A percentile compares a stretch with the other conserved stretches of the same genome.
These are phyloP conservation scores for Drosophila guanche DNA, from an alignment of 1,140 invertebrate species.

Conservation along the genomic window DNA sequence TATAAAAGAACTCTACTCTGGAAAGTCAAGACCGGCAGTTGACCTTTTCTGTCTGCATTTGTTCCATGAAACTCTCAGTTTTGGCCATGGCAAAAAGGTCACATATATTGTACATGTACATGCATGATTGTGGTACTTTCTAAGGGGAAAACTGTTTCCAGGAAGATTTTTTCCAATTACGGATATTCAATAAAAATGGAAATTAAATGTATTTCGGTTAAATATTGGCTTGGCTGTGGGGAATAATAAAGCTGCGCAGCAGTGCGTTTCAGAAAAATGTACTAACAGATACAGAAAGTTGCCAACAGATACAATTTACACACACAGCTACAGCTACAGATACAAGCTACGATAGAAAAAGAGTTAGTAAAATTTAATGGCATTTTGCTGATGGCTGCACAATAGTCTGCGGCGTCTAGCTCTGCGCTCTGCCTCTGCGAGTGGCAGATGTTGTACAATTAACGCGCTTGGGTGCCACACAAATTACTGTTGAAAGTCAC, in stretches of 20 bases:
- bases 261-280: constrained; percentile 44
- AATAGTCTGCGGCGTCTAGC: constrained; percentile 16
- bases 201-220: constrained; percentile 61
- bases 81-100: constrained; percentile 42
- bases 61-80: constrained; percentile 39
- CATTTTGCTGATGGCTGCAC: constrained; percentile 49
- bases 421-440: constrained; percentile 15
- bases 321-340: constrained; percentile 26
- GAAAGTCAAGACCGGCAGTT: constrained; percentile 38
- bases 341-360: constrained; percentile 24
- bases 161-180: constrained; percentile 21
- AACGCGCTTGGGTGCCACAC: constrained; percentile 40
- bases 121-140: constrained; percentile 5
- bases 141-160: constrained; percentile 5
- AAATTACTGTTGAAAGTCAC: constrained; percentile 43
- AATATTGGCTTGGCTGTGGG: constrained; percentile 45
- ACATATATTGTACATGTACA: not conserved
- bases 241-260: constrained; percentile 55
- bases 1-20: constrained; percentile 19
- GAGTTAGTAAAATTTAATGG: constrained; percentile 39
- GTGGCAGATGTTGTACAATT: constrained; percentile 38
- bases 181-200: constrained; percentile 48
- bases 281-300: constrained; percentile 11
- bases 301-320: not conserved
- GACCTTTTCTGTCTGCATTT: constrained; percentile 47